These are phyloP conservation scores for Furnarius figulus DNA, from an alignment of 2,113 vertebrate species.

Conservation along the genomic window DNA sequence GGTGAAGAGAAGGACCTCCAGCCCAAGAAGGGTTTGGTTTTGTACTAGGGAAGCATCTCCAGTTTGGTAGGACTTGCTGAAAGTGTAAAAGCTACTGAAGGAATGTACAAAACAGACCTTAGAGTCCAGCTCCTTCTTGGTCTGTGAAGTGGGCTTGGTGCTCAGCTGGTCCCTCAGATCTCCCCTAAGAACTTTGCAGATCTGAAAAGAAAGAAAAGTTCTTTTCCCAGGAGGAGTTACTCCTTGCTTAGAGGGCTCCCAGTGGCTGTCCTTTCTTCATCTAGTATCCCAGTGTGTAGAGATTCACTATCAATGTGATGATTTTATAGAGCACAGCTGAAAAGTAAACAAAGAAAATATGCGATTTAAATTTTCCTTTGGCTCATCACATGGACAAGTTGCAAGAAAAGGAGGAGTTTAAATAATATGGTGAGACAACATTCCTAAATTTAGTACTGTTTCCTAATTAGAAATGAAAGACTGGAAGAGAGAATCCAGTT, in stretches of 20 bases:
- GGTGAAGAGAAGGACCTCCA: background rate
- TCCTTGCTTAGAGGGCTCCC: background rate
- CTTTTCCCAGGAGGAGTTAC: background rate
- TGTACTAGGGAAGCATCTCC: background rate
- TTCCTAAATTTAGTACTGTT: constrained; percentile 15
- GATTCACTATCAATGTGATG: background rate
- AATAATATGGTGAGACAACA: background rate
- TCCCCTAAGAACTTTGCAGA: background rate
- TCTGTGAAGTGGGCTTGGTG: background rate
- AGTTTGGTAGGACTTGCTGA: background rate
- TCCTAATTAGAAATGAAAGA: constrained; percentile 13
- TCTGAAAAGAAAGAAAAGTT: background rate
- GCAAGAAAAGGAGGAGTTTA: background rate
- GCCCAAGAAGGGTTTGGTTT: background rate
- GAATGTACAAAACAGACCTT: background rate
- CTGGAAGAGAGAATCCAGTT: constrained; percentile 16
- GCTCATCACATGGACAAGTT: background rate
- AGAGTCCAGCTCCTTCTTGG: background rate
- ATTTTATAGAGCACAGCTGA: background rate
- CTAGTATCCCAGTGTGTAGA: background rate
- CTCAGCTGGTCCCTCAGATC: background rate
- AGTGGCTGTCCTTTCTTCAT: background rate
- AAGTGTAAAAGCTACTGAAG: background rate
- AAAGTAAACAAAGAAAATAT: background rate
- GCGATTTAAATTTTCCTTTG: background rate